Base-by-base conservation (phyloP, 2,797 vertebrate genomes). In the Pelodytes ibericus region DNA sequence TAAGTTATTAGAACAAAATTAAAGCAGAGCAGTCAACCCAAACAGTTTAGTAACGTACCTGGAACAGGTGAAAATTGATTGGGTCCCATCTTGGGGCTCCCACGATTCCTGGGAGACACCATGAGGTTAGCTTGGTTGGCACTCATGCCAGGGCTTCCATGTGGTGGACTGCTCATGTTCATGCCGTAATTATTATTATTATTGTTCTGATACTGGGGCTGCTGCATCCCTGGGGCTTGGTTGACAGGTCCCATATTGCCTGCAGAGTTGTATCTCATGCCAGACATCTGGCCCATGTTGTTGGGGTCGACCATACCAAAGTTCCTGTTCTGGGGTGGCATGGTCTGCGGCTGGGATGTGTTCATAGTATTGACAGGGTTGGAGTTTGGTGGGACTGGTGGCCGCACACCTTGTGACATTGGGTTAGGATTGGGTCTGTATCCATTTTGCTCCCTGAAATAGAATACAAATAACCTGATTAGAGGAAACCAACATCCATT, bases 61-160 rank as follows among this genome's bases (percentile, higher is more conserved):
- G 96, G 74, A 82, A 87, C 93, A n/a, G 97, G 95, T 80, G 97
- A 99, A 85, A 96, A 99, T 71, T 96, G 96, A 80, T 95, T 95
- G 13, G 94, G 91, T 62, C 86, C 92, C 88, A 95, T 96, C 90
- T 98, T 98, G 41, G 97, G 97, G 85, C 96, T 99, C 64, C 93
- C 94, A 72, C 96, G 88, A 86, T 96, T 93, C 81, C 96, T 92
- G 63, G 96, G 95, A n/a, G 97, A 98, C 49, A 95, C 90, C 89
- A 99, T 94, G 73, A 98, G 88, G 57, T 90, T 96, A 84, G 96
- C 96, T 27, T 95, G 94, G 69, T 78, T 90, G 44, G 90, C 89
- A 56, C 89, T 92, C 64, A 98, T 92, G 36, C 95, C 93, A 10
- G 96, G 94, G 84, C 94, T 96, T 47, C 93, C 91, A 29, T 95